Conservation (phyloP, 1,140 invertebrate species). For the Drosophila ambigua region DNA sequence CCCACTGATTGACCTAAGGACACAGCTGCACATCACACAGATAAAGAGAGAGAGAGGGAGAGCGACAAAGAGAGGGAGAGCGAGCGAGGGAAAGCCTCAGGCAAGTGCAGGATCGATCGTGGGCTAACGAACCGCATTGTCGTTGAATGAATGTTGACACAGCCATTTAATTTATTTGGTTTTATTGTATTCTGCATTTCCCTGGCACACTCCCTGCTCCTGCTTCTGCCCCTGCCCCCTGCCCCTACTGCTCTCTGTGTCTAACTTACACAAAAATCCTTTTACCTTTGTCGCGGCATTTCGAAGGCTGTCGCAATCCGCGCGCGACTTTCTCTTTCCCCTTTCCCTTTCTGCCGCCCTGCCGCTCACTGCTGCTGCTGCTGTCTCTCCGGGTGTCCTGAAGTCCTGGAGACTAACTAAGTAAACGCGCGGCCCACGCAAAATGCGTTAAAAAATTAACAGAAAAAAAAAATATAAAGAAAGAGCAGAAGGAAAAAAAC, state of each 20-base stretch:
- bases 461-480: conserved; percentile 17
- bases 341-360: too few species aligned
- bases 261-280: conserved; percentile 66
- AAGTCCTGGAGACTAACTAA: conserved; percentile 39
- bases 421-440: conserved; percentile 48
- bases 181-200: background rate
- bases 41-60: too few species aligned
- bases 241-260: conserved; percentile 3
- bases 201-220: background rate
- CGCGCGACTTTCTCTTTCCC: conserved; percentile 16
- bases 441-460: conserved; percentile 73
- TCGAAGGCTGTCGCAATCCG: conserved; percentile 48
- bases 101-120: background rate
- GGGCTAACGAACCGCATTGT: too few species aligned
- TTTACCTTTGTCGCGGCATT: conserved; percentile 67
- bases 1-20: background rate
- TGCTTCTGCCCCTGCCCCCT: background rate
- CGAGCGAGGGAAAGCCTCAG: too few species aligned
- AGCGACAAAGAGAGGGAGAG: too few species aligned
- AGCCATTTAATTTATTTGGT: conserved; percentile 49
- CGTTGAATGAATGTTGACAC: conserved; percentile 27
- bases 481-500: conserved; percentile 11
- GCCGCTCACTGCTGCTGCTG: too few species aligned
- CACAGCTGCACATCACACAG: too few species aligned
- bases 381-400: too few species aligned